phyloP scores from a whole-genome alignment of 2,888 invertebrate species.

The Shargacucullia verbasci region DNA sequence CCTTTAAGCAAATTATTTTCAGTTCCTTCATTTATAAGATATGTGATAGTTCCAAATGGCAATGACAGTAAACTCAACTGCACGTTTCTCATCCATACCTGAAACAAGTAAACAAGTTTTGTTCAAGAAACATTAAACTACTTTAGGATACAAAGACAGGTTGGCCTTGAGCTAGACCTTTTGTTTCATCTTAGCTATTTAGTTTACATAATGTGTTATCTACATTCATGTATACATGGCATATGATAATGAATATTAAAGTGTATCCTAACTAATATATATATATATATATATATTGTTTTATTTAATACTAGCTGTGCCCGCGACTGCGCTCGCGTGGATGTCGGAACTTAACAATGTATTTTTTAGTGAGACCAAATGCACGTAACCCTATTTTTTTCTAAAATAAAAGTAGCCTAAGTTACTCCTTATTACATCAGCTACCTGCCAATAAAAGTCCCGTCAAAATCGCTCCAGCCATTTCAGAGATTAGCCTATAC shows the following conservation, averaged over 20 bases:
- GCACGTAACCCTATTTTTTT: too few relatives aligned
- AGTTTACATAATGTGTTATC: constrained; percentile 14
- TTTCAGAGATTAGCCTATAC: too few relatives aligned
- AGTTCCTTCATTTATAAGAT: constrained; percentile 94
- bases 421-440: too few relatives aligned
- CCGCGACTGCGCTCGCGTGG: too few relatives aligned
- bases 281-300: too few relatives aligned
- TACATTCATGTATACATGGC: not conserved
- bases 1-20: constrained; percentile 89
- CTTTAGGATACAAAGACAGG: constrained; percentile 9
- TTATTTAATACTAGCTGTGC: too few relatives aligned
- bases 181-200: constrained; percentile 10
- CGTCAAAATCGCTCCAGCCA: too few relatives aligned
- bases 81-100: constrained; percentile 98
- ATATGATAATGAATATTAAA: not conserved
- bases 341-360: too few relatives aligned
- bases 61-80: constrained; percentile 97
- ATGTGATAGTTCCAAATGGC: constrained; percentile 95
- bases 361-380: too few relatives aligned
- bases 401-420: too few relatives aligned
- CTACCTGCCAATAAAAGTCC: too few relatives aligned
- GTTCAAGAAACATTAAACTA: constrained; percentile 4
- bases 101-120: constrained; percentile 62
- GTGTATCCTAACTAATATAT: too few relatives aligned
- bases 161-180: constrained; percentile 17